Evolutionary conservation across 2,113 vertebrate genomes (phyloP).

Genomic region (Leptosomus discolor): DNA sequence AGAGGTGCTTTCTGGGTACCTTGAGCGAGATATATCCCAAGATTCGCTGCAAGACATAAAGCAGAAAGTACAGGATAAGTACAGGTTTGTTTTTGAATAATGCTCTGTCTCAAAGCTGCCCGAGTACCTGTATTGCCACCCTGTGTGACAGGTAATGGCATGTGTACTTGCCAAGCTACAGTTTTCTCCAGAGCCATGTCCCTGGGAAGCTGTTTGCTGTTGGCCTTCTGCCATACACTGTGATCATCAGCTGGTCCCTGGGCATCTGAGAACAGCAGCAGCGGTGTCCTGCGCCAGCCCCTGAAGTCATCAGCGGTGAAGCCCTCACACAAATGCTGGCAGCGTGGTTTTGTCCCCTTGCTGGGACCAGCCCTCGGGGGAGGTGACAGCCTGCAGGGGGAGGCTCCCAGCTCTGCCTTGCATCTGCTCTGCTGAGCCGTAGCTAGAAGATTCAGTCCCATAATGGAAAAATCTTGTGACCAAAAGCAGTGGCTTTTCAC

Average conservation of each 20-base stretch:
- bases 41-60: conserved; percentile 99
- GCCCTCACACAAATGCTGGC: background rate
- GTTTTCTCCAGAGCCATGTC: background rate
- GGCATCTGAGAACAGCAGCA: background rate
- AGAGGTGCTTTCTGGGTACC: conserved; percentile 98
- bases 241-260: background rate
- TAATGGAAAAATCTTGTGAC: background rate
- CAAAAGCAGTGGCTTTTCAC: background rate
- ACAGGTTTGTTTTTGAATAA: conserved; percentile 80
- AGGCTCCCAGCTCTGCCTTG: background rate
- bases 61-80: conserved; percentile 99
- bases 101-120: background rate
- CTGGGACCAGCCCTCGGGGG: background rate
- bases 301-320: accelerated
- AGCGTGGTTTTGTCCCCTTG: background rate
- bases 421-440: background rate
- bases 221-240: background rate
- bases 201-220: background rate
- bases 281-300: accelerated
- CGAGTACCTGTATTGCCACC: background rate
- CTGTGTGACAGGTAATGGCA: background rate
- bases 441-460: accelerated
- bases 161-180: background rate
- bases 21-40: conserved; percentile 99
- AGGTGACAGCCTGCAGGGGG: background rate